Conservation (phyloP, 1,140 invertebrate species). For the Trichonephila clavipes region DNA sequence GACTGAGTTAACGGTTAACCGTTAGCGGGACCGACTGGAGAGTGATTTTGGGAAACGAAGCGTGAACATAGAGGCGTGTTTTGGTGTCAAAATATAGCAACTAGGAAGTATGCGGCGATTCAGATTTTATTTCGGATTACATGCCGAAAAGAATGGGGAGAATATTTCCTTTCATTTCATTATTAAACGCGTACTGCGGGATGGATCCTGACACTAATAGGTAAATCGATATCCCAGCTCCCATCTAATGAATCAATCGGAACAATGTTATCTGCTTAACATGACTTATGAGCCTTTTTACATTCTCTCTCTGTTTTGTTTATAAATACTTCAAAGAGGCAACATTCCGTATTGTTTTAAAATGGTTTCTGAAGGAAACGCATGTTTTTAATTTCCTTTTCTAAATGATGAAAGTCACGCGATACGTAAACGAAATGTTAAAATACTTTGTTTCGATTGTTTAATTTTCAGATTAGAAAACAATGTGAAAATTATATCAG, state of each 20-base stretch:
- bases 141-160: not conserved
- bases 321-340: too few relatives aligned
- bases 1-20: not conserved
- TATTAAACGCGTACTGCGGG: not conserved
- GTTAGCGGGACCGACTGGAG: not conserved
- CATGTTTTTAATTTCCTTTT: too few relatives aligned
- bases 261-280: not conserved
- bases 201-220: not conserved
- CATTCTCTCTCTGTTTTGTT: too few relatives aligned
- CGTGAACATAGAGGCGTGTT: not conserved
- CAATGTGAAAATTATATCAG: too few relatives aligned
- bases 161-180: not conserved
- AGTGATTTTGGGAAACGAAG: not conserved
- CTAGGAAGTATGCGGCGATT: not conserved
- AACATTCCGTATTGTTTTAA: too few relatives aligned
- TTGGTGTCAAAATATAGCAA: conserved; percentile 30
- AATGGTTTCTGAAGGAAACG: too few relatives aligned
- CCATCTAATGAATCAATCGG: not conserved
- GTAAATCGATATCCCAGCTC: not conserved
- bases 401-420: too few relatives aligned
- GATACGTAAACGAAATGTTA: too few relatives aligned
- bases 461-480: too few relatives aligned
- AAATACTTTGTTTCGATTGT: too few relatives aligned
- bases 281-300: too few relatives aligned
- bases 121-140: conserved; percentile 13